phyloP scores from a whole-genome alignment of 2,797 vertebrate genomes.

The Gadopsis bispinosus region DNA sequence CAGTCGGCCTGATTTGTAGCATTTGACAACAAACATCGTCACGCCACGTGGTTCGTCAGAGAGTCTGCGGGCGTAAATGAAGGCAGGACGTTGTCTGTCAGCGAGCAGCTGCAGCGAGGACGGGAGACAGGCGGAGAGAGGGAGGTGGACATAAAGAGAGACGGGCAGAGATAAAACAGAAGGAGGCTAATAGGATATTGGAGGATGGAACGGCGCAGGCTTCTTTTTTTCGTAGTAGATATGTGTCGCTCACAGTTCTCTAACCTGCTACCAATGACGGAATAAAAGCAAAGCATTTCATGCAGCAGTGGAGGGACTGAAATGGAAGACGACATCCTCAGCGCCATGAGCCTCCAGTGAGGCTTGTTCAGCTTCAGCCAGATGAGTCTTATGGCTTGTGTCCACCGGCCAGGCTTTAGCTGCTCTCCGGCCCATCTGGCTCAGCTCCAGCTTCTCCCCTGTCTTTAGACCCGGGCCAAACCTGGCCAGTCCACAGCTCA shows the following conservation, averaged over 20 bases:
- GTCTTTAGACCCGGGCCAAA: constrained; percentile 70
- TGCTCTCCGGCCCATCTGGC: constrained; percentile 64
- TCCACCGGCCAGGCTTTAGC: constrained; percentile 66
- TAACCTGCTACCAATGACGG: constrained; percentile 22
- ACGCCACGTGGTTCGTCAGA: constrained; percentile 77
- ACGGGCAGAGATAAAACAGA: constrained; percentile 50
- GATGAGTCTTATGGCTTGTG: constrained; percentile 63
- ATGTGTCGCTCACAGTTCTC: constrained; percentile 48
- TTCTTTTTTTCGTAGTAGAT: constrained; percentile 33
- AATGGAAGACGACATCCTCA: constrained; percentile 41
- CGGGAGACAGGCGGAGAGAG: constrained; percentile 44
- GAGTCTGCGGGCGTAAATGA: constrained; percentile 69
- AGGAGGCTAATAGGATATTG: constrained; percentile 31
- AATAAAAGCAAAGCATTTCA: constrained; percentile 44
- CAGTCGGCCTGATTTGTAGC: constrained; percentile 77
- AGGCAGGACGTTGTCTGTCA: constrained; percentile 74
- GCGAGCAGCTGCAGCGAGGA: constrained; percentile 44
- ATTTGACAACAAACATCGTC: constrained; percentile 80
- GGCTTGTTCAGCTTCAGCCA: constrained; percentile 49
- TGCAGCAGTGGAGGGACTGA: constrained; percentile 32
- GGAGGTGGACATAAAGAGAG: constrained; percentile 46
- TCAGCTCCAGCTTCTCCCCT: constrained; percentile 64
- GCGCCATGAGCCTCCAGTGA: constrained; percentile 37
- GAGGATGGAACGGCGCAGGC: neutral
- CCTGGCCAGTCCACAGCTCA: constrained; percentile 50